phyloP scores from a whole-genome alignment of 2,797 vertebrate genomes.

The Botia almorhae region DNA sequence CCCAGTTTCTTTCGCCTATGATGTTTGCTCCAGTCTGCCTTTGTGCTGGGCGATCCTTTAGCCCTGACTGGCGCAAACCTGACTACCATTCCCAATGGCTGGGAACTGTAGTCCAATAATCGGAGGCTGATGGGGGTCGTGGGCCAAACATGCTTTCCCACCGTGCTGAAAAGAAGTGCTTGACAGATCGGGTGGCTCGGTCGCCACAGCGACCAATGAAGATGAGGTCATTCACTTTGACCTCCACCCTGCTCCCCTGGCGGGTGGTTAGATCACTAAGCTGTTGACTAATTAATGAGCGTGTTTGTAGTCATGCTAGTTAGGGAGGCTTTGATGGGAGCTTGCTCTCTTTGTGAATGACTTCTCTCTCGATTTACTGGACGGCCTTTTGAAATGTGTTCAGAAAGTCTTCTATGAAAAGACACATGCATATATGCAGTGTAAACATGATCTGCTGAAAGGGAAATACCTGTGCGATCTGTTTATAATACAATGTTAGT shows the following conservation, averaged over 20 bases:
- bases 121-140: constrained; percentile 56
- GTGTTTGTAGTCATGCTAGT: constrained; percentile 63
- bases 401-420: constrained; percentile 36
- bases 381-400: constrained; percentile 22
- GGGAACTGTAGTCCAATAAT: constrained; percentile 58
- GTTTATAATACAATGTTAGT: constrained; percentile 31
- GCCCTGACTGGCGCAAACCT: constrained; percentile 57
- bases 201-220: constrained; percentile 47
- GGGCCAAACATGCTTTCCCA: constrained; percentile 64
- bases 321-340: constrained; percentile 51
- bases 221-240: constrained; percentile 62
- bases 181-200: constrained; percentile 70
- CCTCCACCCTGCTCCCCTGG: constrained; percentile 49
- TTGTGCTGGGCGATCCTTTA: constrained; percentile 48
- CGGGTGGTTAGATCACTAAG: constrained; percentile 51
- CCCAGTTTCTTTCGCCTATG: constrained; percentile 40
- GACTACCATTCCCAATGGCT: constrained; percentile 60
- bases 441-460: constrained; percentile 26
- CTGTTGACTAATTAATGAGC: constrained; percentile 62
- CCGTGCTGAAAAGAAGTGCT: constrained; percentile 62
- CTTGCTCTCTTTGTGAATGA: constrained; percentile 53
- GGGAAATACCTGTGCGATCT: constrained; percentile 18
- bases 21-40: constrained; percentile 43
- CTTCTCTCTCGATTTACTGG: constrained; percentile 26
- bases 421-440: constrained; percentile 22